Evolutionary conservation across 2,113 vertebrate genomes (phyloP), one percentile per base, ranked within the genome.

Genomic region (Mastomys coucha): DNA sequence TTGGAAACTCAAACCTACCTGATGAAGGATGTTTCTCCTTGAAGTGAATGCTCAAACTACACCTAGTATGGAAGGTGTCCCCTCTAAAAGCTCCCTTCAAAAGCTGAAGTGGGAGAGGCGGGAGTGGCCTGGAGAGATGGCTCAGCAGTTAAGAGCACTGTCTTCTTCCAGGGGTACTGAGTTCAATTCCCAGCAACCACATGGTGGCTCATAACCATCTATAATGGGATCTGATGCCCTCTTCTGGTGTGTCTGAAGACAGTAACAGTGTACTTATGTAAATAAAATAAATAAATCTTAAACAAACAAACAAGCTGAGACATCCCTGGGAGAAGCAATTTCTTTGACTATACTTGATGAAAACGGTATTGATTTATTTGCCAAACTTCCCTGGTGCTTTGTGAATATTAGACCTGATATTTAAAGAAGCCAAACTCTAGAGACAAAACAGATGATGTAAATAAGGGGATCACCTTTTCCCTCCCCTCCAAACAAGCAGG

Each of bases 361-460:
- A 94, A 94, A 94, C 33, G 33, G 12, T 88, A 72, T 58, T 91
- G 60, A 76, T 26, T 95, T 96, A 75, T 91, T 95, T 95, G 26
- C 45, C 88, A 95, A 76, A 98, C 4, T 88, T 97, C 65, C 76
- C 28, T 28, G 92, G 36, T 75, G 69, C 60, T 93, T 91, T 94
- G 82, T 89, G 58, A 96, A 94, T 81, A 95, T n/a, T n/a, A 95
- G 91, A 89, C 42, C 93, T 93, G 84, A 94, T 93, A 91, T 91
- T 91, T 95, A 96, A 95, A 86, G 87, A 89, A 95, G 85, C 39
- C 86, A 88, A 80, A 86, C 92, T 49, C 86, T 91, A 16, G 65
- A 65, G 13, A 95, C 91, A 65, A 96, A 93, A 76, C 70, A 88
- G 73, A 85, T 94, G 84, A 78, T 93, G 49, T 96, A 97, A 97